These are phyloP conservation scores for Eupelmus urozonus DNA, from an alignment of 2,888 invertebrate genomes.

Conservation along the genomic window DNA sequence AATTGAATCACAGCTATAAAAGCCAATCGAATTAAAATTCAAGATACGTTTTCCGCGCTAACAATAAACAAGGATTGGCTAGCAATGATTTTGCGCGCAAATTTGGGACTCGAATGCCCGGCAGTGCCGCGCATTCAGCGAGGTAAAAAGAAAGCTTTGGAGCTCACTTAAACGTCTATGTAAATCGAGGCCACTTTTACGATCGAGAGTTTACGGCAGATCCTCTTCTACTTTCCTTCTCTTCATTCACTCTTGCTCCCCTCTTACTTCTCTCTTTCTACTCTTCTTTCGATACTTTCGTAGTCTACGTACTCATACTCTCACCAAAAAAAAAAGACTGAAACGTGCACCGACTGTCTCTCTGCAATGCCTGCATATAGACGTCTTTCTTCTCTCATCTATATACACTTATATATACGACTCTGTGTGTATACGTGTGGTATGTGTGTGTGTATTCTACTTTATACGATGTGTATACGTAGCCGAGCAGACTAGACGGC, in stretches of 20 bases:
- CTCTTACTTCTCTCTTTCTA: background rate
- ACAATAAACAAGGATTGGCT: too few relatives aligned
- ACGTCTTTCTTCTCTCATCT: background rate
- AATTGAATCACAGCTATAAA: too few relatives aligned
- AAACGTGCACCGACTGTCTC: too few relatives aligned
- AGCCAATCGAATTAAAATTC: too few relatives aligned
- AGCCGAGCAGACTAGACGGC: background rate
- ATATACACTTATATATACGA: background rate
- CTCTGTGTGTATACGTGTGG: background rate
- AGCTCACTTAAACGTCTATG: background rate
- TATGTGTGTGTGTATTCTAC: background rate
- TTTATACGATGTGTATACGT: too few relatives aligned
- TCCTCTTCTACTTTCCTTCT: background rate
- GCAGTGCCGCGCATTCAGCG: too few relatives aligned
- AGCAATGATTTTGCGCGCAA: too few relatives aligned
- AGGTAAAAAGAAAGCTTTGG: background rate
- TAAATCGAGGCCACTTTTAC: conserved; percentile 13
- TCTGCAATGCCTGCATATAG: too few relatives aligned
- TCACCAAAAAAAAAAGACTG: too few relatives aligned
- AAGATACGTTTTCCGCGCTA: too few relatives aligned
- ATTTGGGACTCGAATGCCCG: too few relatives aligned
- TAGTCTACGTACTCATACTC: too few relatives aligned
- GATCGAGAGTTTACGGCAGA: conserved; percentile 28
- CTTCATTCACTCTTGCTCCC: background rate
- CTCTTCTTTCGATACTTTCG: background rate